Base-by-base conservation (phyloP, 2,113 vertebrate genomes). In the Vimba vimba region DNA sequence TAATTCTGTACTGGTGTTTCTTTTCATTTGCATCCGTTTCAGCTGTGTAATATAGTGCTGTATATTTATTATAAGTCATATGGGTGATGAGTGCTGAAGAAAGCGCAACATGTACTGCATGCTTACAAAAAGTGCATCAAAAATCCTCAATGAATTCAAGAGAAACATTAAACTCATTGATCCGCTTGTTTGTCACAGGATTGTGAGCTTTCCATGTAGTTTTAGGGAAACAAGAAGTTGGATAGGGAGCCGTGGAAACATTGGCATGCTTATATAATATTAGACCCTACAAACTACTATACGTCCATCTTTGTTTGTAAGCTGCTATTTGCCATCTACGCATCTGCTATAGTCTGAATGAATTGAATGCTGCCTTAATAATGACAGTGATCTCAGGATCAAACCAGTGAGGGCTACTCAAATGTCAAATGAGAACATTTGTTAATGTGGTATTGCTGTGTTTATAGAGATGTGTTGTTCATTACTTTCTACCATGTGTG, bases 311-410 rank as follows among this genome's bases (percentile, higher is more conserved):
- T 73, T 83, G 75, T 85, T 85, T 86, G 36, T 23, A 50, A 82
- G 62, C 80, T 86, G 82, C 83, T 84, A 87, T 64, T 84, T 80
- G 69, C 83, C 15, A 15, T 84, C 39, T 30, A 86, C 86, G 89
- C 60, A 82, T 88, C 78, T 73, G 78, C 83, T 79, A 83, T 88
- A 87, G 90, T 92, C 87, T 89, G 62, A 89, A 85, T 85, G 85
- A 91, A 89, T 89, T 90, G 89, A 92, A 90, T 71, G 86, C 89
- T 93, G 94, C 94, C 93, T 94, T 95, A 93, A 85, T 95, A 93
- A 82, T 60, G 92, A 94, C 90, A 91, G 89, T 92, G 85, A 91
- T 87, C 90, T 94, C 92, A 94, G 93, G 93, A 94, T 93, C 71
- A 91, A 92, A 91, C 86, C 87, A 85, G 90, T 80, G 92, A 94